Percentiles rank a stretch among this genome's conserved stretches.
Evolutionary conservation across 2,888 invertebrate genomes (phyloP).

Genomic region (Tenthredo distinguenda): DNA sequence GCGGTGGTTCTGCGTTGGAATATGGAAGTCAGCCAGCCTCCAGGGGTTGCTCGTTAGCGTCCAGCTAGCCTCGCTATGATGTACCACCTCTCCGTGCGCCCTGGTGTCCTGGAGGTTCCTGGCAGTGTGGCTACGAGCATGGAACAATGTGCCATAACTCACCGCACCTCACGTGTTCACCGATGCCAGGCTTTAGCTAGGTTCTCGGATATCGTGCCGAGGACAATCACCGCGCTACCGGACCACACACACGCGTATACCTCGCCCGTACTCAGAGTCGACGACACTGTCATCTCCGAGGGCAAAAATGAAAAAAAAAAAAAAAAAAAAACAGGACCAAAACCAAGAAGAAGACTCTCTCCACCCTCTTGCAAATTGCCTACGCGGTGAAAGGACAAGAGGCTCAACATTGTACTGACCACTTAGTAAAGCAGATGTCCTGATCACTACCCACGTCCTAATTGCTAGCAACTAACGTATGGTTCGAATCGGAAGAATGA

Average conservation of each 20-base stretch:
- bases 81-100: constrained; percentile 58
- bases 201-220: constrained; percentile 41
- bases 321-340: not conserved
- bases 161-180: constrained; percentile 58
- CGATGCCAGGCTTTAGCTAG: constrained; percentile 41
- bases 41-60: constrained; percentile 66
- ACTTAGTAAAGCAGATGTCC: constrained; percentile 14
- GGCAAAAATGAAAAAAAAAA: not conserved
- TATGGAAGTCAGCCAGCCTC: constrained; percentile 45
- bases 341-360: not conserved
- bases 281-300: constrained; percentile 27
- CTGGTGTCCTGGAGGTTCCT: constrained; percentile 39
- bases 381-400: not conserved
- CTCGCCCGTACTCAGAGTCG: not conserved
- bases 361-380: constrained; percentile 13
- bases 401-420: not conserved
- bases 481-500: not conserved
- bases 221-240: constrained; percentile 44
- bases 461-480: not conserved
- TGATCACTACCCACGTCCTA: constrained; percentile 1
- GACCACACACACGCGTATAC: constrained; percentile 40
- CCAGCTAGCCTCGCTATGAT: constrained; percentile 60
- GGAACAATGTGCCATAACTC: constrained; percentile 72
- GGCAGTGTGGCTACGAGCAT: constrained; percentile 62
- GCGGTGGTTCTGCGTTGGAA: constrained; percentile 18